These are phyloP conservation scores for Eucidaris tribuloides DNA, from an alignment of 35 echinoderm and acorn worm genomes.

Conservation along the genomic window DNA sequence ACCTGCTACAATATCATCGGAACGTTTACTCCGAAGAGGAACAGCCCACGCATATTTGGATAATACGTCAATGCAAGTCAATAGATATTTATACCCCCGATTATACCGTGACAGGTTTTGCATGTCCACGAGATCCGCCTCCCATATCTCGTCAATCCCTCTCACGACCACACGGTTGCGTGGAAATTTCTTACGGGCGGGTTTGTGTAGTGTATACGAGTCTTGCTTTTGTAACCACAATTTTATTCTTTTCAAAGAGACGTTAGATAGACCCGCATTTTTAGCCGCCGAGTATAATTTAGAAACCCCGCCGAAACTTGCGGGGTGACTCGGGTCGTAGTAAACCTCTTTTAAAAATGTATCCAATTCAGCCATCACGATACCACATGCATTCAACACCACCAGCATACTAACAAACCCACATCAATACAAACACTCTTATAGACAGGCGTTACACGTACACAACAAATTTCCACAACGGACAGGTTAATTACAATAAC, in stretches of 20 bases:
- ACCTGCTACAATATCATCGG: neutral
- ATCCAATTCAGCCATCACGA: too few species aligned
- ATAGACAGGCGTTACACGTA: too few species aligned
- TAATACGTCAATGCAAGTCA: constrained; percentile 63
- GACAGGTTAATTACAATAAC: too few species aligned
- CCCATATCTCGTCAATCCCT: constrained; percentile 65
- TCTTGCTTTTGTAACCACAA: constrained; percentile 26
- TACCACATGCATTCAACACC: too few species aligned
- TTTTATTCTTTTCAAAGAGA: neutral
- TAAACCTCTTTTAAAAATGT: too few species aligned
- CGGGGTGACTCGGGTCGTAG: too few species aligned
- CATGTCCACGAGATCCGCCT: constrained; percentile 60
- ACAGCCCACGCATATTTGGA: constrained; percentile 67
- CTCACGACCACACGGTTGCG: constrained; percentile 51
- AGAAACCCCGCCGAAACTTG: neutral
- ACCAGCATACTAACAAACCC: too few species aligned
- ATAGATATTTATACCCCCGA: constrained; percentile 34
- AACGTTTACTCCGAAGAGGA: constrained; percentile 45
- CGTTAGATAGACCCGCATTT: neutral
- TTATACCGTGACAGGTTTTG: constrained; percentile 16
- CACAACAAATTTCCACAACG: too few species aligned
- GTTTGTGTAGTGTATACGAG: constrained; percentile 44
- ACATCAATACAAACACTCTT: too few species aligned
- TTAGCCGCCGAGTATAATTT: neutral
- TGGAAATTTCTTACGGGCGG: constrained; percentile 14